Evolutionary conservation across 2,113 vertebrate genomes (phyloP), one percentile per base, ranked within the genome.

Genomic region (Ailuropoda melanoleuca): DNA sequence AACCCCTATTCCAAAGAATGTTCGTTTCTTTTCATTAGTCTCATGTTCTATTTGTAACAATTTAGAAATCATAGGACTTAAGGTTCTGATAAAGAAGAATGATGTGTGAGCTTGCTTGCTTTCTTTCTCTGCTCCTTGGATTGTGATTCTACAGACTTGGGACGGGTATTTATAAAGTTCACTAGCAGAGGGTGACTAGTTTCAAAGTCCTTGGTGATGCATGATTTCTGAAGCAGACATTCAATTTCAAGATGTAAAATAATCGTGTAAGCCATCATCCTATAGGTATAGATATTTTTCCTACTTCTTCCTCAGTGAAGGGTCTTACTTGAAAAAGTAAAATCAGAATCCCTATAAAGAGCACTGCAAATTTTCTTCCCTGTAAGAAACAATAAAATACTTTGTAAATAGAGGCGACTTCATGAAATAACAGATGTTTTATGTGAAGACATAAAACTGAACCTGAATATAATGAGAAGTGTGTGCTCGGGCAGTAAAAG

Each of bases 351-450:
- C 88, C n/a, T 95, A 21, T 87, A 88, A 93, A 94, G 83, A 93
- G 68, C 23, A 75, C 55, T 95, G 50, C 70, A n/a, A 96, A 88
- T 92, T 94, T 90, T 92, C 94, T 97, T 96, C 88, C 90, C 93
- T 60, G 89, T 56, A 56, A 97, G 80, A 93, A 95, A 90, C 80
- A 94, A 88, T 98, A 97, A 98, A 97, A 92, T 98, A 97, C 98
- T 98, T 96, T 93, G 95, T 93, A 98, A 98, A 97, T 97, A 97
- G 82, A 94, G 70, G 92, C 55, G 93, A 74, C 39, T 93, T 97
- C 97, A 97, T 80, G 97, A 98, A 97, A 97, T 98, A 97, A 96
- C 96, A 98, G 97, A 97, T 94, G 95, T 88, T 98, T 93, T 94
- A 92, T 95, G 94, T 93, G 88, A 97, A 98, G 95, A 98, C 86